Evolutionary conservation across 2,797 vertebrate genomes (phyloP).

Genomic region (Salarias fasciatus): DNA sequence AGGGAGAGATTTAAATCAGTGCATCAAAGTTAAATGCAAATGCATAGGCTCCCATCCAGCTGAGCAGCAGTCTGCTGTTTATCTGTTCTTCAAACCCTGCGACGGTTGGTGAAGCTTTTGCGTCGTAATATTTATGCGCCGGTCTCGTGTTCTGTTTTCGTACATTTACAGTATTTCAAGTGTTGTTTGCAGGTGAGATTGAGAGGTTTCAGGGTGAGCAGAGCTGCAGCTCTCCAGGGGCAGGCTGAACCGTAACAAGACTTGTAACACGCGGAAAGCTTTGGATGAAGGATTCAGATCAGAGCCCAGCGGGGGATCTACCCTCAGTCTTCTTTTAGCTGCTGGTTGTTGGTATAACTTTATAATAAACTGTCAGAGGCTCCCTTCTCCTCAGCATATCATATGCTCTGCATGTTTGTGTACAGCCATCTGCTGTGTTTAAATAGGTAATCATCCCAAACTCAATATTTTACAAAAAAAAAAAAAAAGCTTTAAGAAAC

Average conservation of each 20-base stretch:
- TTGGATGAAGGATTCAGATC: constrained; percentile 50
- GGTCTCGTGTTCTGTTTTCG: constrained; percentile 32
- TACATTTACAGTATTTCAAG: constrained; percentile 14
- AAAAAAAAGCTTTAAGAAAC: neutral
- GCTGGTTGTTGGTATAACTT: constrained; percentile 55
- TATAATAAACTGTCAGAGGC: constrained; percentile 36
- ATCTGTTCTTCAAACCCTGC: constrained; percentile 18
- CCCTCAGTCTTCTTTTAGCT: constrained; percentile 32
- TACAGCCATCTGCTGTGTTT: constrained; percentile 58
- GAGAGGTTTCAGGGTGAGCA: constrained; percentile 1
- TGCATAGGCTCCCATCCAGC: constrained; percentile 1
- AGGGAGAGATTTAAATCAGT: too few relatives aligned
- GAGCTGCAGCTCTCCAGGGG: constrained; percentile 37
- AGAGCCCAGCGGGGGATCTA: constrained; percentile 34
- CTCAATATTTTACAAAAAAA: constrained; percentile 13
- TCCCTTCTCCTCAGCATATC: constrained; percentile 44
- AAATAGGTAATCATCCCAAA: constrained; percentile 47
- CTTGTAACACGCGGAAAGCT: constrained; percentile 58
- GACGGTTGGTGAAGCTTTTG: constrained; percentile 13
- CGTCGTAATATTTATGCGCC: neutral
- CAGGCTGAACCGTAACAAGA: constrained; percentile 21
- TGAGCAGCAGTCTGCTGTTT: constrained; percentile 20
- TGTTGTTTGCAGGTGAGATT: too few relatives aligned
- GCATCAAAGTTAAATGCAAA: constrained; percentile 41
- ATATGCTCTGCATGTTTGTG: constrained; percentile 32